These are phyloP conservation scores for Drosophila erecta DNA, from an alignment of 1,140 invertebrate genomes.

Conservation along the genomic window DNA sequence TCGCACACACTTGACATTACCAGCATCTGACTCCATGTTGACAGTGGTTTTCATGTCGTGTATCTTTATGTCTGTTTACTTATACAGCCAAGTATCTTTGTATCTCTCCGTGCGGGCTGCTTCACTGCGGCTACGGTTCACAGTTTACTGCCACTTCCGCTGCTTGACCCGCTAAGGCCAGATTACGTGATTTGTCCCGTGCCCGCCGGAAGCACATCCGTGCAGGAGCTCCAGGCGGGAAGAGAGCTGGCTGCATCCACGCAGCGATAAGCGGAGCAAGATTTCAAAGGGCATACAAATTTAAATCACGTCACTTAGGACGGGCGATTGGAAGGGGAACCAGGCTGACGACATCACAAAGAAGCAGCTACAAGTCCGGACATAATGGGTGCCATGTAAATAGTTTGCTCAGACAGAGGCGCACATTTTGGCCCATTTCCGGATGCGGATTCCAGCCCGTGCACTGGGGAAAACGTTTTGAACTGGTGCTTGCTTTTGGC, in stretches of 20 bases:
- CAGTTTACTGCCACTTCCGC: conserved; percentile 49
- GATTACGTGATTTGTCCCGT: conserved; percentile 75
- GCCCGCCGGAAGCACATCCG: conserved; percentile 35
- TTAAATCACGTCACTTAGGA: conserved; percentile 78
- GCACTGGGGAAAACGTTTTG: conserved; percentile 4
- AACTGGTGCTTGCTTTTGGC: too few relatives aligned
- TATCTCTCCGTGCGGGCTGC: conserved; percentile 38
- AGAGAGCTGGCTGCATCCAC: conserved; percentile 34
- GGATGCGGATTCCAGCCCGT: background rate
- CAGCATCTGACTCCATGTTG: conserved; percentile 38
- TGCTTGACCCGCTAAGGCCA: conserved; percentile 63
- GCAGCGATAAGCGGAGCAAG: conserved; percentile 42
- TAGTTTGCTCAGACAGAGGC: conserved; percentile 62
- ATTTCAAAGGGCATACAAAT: conserved; percentile 75
- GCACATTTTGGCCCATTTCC: conserved; percentile 16
- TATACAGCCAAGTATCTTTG: conserved; percentile 16
- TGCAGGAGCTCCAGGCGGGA: conserved; percentile 14
- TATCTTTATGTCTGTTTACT: conserved; percentile 58
- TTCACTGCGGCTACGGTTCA: conserved; percentile 39
- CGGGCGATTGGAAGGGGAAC: conserved; percentile 2
- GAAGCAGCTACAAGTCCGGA: conserved; percentile 39
- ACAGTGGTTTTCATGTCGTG: conserved; percentile 46
- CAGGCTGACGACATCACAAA: conserved; percentile 32
- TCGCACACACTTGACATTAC: conserved; percentile 34
- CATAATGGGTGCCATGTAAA: conserved; percentile 74